Percentiles rank a stretch among this genome's conserved stretches.
phyloP scores from a whole-genome alignment of 2,888 invertebrate species.

The Ornithoptera alexandrae region DNA sequence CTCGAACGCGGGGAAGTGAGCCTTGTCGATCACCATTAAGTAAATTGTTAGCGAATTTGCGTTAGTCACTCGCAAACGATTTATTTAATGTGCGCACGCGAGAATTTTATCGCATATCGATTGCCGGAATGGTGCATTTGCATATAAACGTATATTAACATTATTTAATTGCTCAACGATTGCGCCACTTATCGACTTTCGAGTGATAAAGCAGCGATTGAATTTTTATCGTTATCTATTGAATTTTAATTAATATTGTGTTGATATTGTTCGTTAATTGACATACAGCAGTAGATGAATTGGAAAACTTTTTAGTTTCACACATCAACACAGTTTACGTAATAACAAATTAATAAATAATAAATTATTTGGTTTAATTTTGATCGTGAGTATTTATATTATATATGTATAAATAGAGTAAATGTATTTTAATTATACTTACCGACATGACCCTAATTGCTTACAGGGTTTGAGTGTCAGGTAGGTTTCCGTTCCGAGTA shows the following conservation, averaged over 20 bases:
- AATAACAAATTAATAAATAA: conserved; percentile 8
- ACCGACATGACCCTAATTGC: conserved; percentile 3
- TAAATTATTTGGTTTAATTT: background rate
- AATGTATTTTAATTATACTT: conserved; percentile 1
- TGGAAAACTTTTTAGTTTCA: conserved; percentile 13
- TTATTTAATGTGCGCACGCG: conserved; percentile 70
- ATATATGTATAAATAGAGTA: conserved; percentile 7
- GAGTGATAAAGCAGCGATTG: conserved; percentile 49
- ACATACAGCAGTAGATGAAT: conserved; percentile 11
- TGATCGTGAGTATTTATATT: background rate
- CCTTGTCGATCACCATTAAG: conserved; percentile 57
- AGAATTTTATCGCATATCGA: conserved; percentile 54
- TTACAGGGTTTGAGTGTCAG: background rate
- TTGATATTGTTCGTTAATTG: conserved; percentile 26
- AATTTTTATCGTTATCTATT: conserved; percentile 34
- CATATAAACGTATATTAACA: conserved; percentile 53
- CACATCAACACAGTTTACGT: background rate
- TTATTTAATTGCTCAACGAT: conserved; percentile 52
- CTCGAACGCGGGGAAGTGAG: conserved; percentile 53
- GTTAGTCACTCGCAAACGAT: conserved; percentile 58
- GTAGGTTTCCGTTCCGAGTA: background rate
- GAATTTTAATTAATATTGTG: conserved; percentile 39
- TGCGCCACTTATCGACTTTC: conserved; percentile 48
- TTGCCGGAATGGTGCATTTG: conserved; percentile 59
- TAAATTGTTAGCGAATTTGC: conserved; percentile 58